phyloP scores from a whole-genome alignment of 1,140 invertebrate species.

The Brachionus rubens region DNA sequence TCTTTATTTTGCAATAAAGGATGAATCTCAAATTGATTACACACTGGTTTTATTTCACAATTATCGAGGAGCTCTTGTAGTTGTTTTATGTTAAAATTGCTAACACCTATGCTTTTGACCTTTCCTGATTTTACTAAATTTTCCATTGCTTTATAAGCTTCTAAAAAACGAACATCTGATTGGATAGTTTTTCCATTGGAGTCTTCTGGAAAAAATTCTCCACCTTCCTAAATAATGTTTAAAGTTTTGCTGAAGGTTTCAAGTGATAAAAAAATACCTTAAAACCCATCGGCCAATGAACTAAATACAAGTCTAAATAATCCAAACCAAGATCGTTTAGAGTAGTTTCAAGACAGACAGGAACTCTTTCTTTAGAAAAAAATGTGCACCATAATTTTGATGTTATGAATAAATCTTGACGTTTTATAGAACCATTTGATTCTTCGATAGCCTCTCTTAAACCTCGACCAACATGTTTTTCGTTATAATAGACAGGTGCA shows the following conservation, averaged over 20 bases:
- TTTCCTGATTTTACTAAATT: slow-evolving; percentile 37
- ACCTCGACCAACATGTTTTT: slow-evolving; percentile 7
- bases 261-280: slow-evolving; percentile 50
- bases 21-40: slow-evolving; percentile 62
- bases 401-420: slow-evolving; percentile 43
- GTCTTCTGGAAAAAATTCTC: slow-evolving; percentile 51
- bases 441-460: slow-evolving; percentile 22
- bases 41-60: slow-evolving; percentile 55
- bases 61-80: slow-evolving; percentile 54
- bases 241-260: slow-evolving; percentile 51
- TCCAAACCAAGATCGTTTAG: slow-evolving; percentile 54
- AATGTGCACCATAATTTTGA: slow-evolving; percentile 34
- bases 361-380: slow-evolving; percentile 8
- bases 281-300: slow-evolving; percentile 57
- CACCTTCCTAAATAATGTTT: background rate
- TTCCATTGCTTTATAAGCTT: slow-evolving; percentile 44
- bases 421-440: background rate
- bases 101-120: slow-evolving; percentile 57
- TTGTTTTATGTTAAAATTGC: slow-evolving; percentile 57
- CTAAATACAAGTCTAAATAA: slow-evolving; percentile 55
- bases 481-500: slow-evolving; percentile 43
- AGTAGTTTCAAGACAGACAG: slow-evolving; percentile 52
- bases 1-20: slow-evolving; percentile 58
- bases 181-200: slow-evolving; percentile 52
- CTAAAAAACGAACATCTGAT: slow-evolving; percentile 22